Conservation (phyloP, 2,113 vertebrate species). For the Erpornis zantholeuca region DNA sequence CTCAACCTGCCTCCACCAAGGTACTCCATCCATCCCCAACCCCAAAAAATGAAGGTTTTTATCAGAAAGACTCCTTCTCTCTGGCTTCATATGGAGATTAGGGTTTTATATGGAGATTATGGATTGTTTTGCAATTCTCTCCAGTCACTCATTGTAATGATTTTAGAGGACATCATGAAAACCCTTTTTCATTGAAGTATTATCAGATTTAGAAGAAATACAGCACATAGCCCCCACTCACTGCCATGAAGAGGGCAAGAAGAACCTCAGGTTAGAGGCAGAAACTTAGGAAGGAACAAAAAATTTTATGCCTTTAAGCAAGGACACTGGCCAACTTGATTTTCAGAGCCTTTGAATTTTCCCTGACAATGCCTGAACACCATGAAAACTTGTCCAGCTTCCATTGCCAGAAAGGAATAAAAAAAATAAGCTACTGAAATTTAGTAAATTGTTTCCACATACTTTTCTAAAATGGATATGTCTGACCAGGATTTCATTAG, state of each 20-base stretch:
- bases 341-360: slow-evolving; percentile 15
- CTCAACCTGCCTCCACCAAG: not conserved
- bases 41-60: not conserved
- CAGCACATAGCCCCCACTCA: not conserved
- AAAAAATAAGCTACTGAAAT: not conserved
- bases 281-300: not conserved
- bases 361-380: not conserved
- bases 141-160: not conserved
- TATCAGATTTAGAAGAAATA: not conserved
- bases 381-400: not conserved
- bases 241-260: not conserved
- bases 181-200: not conserved
- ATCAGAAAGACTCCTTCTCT: not conserved
- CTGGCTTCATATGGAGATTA: not conserved
- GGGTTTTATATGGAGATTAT: not conserved
- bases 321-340: not conserved
- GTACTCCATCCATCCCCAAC: not conserved
- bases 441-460: slow-evolving; percentile 23
- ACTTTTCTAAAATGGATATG: not conserved
- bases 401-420: not conserved
- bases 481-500: not conserved
- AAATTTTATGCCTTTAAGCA: not conserved
- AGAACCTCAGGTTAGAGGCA: not conserved
- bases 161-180: not conserved
- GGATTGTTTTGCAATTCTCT: not conserved